Evolutionary conservation across 2,888 invertebrate genomes (phyloP).

Genomic region (Mesorhabditis sp.): DNA sequence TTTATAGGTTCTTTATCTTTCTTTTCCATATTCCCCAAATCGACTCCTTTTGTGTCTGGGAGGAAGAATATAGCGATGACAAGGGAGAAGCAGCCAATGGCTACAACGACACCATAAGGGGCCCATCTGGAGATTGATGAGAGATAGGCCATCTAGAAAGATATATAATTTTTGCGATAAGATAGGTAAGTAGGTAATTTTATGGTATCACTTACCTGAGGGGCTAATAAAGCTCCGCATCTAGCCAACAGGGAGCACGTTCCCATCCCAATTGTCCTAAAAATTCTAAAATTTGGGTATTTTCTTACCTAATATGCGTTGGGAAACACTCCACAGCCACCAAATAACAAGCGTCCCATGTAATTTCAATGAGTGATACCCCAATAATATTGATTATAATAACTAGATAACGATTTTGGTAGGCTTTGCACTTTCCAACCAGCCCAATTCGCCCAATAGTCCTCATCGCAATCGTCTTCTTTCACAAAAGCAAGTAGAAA

Average conservation of each 20-base stretch:
- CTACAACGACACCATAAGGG: constrained; percentile 33
- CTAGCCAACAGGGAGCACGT: constrained; percentile 49
- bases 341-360: constrained; percentile 54
- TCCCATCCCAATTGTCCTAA: constrained; percentile 25
- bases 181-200: not conserved
- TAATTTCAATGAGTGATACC: constrained; percentile 50
- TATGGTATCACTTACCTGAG: constrained; percentile 23
- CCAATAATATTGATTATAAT: constrained; percentile 50
- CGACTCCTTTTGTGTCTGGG: constrained; percentile 36
- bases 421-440: constrained; percentile 17
- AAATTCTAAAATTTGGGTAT: constrained; percentile 7
- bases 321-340: constrained; percentile 51
- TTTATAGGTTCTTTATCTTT: too few relatives aligned
- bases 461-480: constrained; percentile 23
- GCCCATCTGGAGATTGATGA: constrained; percentile 25
- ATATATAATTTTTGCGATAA: not conserved
- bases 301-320: constrained; percentile 25
- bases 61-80: constrained; percentile 29
- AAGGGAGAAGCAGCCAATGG: constrained; percentile 27
- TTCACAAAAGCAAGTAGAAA: constrained; percentile 32
- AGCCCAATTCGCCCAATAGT: constrained; percentile 24
- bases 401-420: constrained; percentile 19
- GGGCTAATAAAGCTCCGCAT: constrained; percentile 48
- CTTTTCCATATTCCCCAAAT: constrained; percentile 14
- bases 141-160: constrained; percentile 35